Percentiles rank a stretch among this genome's conserved stretches.
These are phyloP conservation scores for Semnornis frantzii DNA, from an alignment of 2,113 vertebrate genomes.

Conservation along the genomic window DNA sequence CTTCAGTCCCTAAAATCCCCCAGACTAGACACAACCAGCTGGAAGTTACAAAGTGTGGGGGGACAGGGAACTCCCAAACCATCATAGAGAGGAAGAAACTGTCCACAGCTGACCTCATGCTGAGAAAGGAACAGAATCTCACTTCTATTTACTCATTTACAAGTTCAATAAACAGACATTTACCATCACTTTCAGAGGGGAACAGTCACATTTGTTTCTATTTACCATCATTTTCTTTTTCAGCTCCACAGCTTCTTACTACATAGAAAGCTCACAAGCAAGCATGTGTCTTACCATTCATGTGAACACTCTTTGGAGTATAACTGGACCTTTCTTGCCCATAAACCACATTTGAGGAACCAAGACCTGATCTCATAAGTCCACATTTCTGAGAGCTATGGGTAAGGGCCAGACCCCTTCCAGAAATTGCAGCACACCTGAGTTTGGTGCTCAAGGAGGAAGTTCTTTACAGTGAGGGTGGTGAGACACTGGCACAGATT, in stretches of 20 bases:
- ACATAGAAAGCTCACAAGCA: neutral
- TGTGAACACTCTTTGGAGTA: accelerated
- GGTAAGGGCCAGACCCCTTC: neutral
- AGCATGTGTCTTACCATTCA: neutral
- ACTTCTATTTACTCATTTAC: neutral
- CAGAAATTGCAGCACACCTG: neutral
- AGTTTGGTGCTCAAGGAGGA: neutral
- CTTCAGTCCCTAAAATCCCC: no score
- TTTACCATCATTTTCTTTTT: neutral
- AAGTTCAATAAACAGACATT: neutral
- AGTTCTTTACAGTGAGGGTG: no score
- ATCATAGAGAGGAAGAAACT: neutral
- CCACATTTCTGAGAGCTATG: neutral
- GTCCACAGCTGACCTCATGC: neutral
- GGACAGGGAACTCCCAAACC: no score
- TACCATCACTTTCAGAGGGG: neutral
- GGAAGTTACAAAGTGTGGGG: no score
- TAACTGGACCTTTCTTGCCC: neutral
- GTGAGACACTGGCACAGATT: no score
- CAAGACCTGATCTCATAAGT: neutral
- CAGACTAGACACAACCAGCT: no score
- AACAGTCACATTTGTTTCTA: neutral
- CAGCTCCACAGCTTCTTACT: neutral
- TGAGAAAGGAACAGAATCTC: neutral
- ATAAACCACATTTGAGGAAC: neutral